Evolutionary conservation across 2,797 vertebrate genomes (phyloP), one percentile per base, ranked within the genome.

Genomic region (Delichon dasypus): DNA sequence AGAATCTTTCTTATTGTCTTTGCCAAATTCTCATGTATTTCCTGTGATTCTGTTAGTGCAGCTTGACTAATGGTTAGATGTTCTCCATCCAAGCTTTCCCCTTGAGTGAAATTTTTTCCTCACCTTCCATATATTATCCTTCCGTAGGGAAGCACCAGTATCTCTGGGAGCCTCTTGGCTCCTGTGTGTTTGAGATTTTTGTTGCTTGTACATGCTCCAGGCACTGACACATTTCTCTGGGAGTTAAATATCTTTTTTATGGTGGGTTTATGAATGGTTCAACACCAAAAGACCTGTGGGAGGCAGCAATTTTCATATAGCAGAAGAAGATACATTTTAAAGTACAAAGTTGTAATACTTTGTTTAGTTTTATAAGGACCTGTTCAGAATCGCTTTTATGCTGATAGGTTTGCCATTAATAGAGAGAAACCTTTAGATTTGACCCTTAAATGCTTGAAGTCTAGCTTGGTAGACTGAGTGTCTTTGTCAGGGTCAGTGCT

Each of bases 131-230:
- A n/a, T 62, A 18, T 54, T 55, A 17, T 26, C 48, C 26, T 88
- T 73, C 36, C 29, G 2, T 4, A 32, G 64, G n/a, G 30, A 62
- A 67, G 42, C 22, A 10, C 0, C 2, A 32, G 6, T 34, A 3
- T 47, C 47, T 65, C 51, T 66, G 66, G 26, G 44, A 47, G 15
- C 34, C 34, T 54, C 13, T 61, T 61, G 16, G 34, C 30, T 85
- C 60, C 20, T 0, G 0, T 18, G 25, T 62, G 26, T 26, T 21
- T 45, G 17, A 70, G 17, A 47, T 6, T 26, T 65, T 20, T 40
- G 11, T 53, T 45, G 1, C 18, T 79, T 85, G 23, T 42, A 16
- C 23, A 38, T 25, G 25, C 90, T 76, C 38, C 25, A 55, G 34
- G 23, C 51, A 18, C 23, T 20, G 44, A 32, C 22, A 30, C 4